Conservation (phyloP, 2,888 invertebrate genomes). For the Clostera curtula region DNA sequence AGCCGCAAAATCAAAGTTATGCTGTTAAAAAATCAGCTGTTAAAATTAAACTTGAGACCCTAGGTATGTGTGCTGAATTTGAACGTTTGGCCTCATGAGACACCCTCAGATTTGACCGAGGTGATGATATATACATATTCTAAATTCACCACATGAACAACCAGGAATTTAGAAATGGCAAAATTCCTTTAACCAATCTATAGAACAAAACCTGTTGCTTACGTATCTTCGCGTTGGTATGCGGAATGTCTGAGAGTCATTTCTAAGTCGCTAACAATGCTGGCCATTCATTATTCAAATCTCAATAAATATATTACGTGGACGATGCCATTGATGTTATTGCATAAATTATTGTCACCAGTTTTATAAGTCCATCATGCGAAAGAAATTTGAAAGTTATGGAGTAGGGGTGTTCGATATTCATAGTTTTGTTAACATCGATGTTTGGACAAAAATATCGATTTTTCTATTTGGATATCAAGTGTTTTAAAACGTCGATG, state of each 20-base stretch:
- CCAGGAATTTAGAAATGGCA: conserved; percentile 22
- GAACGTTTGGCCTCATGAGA: too few species aligned
- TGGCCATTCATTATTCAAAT: conserved; percentile 34
- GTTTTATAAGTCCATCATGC: conserved; percentile 6
- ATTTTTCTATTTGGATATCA: too few species aligned
- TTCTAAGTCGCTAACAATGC: conserved; percentile 39
- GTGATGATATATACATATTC: too few species aligned
- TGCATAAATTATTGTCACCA: conserved; percentile 11
- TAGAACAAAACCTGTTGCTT: conserved; percentile 31
- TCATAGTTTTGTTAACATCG: background rate
- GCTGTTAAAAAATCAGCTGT: too few species aligned
- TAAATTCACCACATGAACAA: too few species aligned
- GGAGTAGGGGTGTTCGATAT: too few species aligned
- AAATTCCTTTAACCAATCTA: background rate
- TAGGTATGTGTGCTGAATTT: too few species aligned
- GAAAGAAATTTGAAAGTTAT: conserved; percentile 15
- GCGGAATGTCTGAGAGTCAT: conserved; percentile 27
- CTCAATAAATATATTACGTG: conserved; percentile 30
- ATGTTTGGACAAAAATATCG: background rate
- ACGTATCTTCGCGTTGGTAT: conserved; percentile 23
- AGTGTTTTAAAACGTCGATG: too few species aligned
- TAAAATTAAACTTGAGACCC: too few species aligned
- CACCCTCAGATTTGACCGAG: too few species aligned
- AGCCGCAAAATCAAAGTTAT: too few species aligned
- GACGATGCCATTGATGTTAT: conserved; percentile 15